Conservation (phyloP, 1,140 invertebrate species). For the Drosophila miranda region DNA sequence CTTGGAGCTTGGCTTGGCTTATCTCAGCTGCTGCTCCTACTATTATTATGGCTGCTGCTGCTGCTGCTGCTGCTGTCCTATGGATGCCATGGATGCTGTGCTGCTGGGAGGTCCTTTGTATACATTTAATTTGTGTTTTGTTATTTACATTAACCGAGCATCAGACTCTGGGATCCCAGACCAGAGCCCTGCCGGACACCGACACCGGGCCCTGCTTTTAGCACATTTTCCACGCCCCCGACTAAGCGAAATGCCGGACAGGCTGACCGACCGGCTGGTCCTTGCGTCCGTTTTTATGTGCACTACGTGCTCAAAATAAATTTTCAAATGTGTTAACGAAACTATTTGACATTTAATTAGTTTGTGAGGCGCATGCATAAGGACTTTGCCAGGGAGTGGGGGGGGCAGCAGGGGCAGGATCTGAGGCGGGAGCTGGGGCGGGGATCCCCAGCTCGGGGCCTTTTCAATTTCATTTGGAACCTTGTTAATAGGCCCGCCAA, state of each 20-base stretch:
- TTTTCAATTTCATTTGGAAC: slow-evolving; percentile 62
- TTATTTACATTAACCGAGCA: slow-evolving; percentile 78
- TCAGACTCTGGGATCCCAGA: slow-evolving; percentile 16
- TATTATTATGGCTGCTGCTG: slow-evolving; percentile 30
- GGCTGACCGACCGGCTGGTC: slow-evolving; percentile 16
- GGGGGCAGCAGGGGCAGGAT: slow-evolving; percentile 1
- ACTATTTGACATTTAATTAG: slow-evolving; percentile 82
- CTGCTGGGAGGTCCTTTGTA: slow-evolving; percentile 64
- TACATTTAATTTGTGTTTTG: slow-evolving; percentile 81
- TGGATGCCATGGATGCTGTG: slow-evolving; percentile 6
- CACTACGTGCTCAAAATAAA: slow-evolving; percentile 80
- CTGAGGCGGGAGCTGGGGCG: neutral
- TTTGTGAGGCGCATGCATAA: slow-evolving; percentile 80
- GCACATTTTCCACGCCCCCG: slow-evolving; percentile 50
- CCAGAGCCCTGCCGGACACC: slow-evolving; percentile 6
- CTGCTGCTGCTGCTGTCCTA: slow-evolving; percentile 18
- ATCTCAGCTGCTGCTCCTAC: slow-evolving; percentile 60
- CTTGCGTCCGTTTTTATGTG: slow-evolving; percentile 65
- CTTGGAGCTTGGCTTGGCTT: slow-evolving; percentile 61
- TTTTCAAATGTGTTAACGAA: slow-evolving; percentile 81
- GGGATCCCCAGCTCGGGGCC: neutral
- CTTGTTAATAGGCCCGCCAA: slow-evolving; percentile 64
- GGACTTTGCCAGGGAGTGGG: slow-evolving; percentile 38
- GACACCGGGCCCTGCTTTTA: slow-evolving; percentile 38
- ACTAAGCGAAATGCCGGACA: slow-evolving; percentile 51